phyloP scores from a whole-genome alignment of 2,888 invertebrate species.

The Cotesia congregata region DNA sequence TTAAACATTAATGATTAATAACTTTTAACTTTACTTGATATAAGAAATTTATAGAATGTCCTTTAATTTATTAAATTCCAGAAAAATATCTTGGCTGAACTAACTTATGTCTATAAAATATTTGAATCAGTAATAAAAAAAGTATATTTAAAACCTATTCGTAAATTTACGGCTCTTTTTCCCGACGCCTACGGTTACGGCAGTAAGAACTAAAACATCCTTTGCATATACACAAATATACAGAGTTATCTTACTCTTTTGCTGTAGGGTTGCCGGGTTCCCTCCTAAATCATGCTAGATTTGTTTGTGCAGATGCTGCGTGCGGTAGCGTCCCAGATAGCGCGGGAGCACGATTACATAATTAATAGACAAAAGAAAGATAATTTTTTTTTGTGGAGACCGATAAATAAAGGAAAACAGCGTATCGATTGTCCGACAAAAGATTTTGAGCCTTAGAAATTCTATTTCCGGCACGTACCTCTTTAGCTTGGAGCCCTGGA shows the following conservation, averaged over 20 bases:
- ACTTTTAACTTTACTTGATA: no score
- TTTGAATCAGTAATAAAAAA: no score
- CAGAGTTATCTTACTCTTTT: slow-evolving; percentile 37
- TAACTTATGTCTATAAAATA: no score
- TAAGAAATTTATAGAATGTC: no score
- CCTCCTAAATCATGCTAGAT: slow-evolving; percentile 52
- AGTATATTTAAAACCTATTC: background rate
- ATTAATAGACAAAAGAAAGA: slow-evolving; percentile 13
- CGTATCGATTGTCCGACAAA: background rate
- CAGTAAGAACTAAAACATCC: slow-evolving; percentile 24
- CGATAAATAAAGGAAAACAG: background rate
- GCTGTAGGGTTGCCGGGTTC: slow-evolving; percentile 25
- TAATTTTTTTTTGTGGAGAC: background rate
- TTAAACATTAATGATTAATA: no score
- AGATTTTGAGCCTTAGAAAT: background rate
- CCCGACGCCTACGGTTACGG: background rate
- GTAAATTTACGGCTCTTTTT: background rate
- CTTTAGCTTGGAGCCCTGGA: background rate
- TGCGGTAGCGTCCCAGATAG: slow-evolving; percentile 35
- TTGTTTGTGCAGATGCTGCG: slow-evolving; percentile 53
- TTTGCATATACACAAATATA: slow-evolving; percentile 32
- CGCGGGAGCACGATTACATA: slow-evolving; percentile 9
- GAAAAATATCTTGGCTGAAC: no score
- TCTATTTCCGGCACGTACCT: background rate
- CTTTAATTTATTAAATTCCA: no score